Base-by-base conservation (phyloP, 2,113 vertebrate species). In the Nettapus auritus region DNA sequence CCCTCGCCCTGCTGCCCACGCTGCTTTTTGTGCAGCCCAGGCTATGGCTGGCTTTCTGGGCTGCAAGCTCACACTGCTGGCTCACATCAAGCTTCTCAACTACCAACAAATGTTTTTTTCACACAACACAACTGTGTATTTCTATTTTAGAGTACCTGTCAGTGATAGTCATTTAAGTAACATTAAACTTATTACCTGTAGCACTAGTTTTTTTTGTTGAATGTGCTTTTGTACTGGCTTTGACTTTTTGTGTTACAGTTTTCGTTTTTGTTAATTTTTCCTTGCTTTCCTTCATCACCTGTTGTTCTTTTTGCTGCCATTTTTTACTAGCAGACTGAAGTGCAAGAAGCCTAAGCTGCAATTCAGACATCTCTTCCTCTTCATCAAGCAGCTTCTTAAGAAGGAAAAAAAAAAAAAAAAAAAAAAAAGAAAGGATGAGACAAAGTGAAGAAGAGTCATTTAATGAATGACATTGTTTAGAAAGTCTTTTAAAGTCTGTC, bases 321-420 rank as follows among this genome's bases (percentile, higher is more conserved):
- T 99, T 99, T 97, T 99, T 99, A 98, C 99, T 99, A 88, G 99
- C 99, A 28, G 99, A 99, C 97, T 99, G 99, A 94, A 99, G 98
- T 11, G 99, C 99, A 75, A 99, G 97, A 90, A 99, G 98, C 23
- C 99, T 98, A 96, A 99, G 98, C 18, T 99, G 99, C 93, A 99
- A 96, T 97, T 99, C 99, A 25, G 99, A 99, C 75, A 99, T 97
- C 83, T 99, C 99, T 59, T 99, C 99, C 94, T 99, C 99, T 88
- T 99, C 99, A 93, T 99, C 98, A 77, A 97, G 94, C 75, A 98
- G 96, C 86, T 98, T 98, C 98, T 98, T 96, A 15, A 84, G 33
- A 80, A 82, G 40, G n/a, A n/a, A n/a, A n/a, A n/a, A n/a, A n/a
- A n/a, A n/a, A n/a, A 76, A 68, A 93, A 80, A 17, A 95, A 20